Percentiles rank a stretch among this genome's conserved stretches.
Evolutionary conservation across 92 coral and sea anemone species (phyloP).

Genomic region (Isaurus tuberculatus): DNA sequence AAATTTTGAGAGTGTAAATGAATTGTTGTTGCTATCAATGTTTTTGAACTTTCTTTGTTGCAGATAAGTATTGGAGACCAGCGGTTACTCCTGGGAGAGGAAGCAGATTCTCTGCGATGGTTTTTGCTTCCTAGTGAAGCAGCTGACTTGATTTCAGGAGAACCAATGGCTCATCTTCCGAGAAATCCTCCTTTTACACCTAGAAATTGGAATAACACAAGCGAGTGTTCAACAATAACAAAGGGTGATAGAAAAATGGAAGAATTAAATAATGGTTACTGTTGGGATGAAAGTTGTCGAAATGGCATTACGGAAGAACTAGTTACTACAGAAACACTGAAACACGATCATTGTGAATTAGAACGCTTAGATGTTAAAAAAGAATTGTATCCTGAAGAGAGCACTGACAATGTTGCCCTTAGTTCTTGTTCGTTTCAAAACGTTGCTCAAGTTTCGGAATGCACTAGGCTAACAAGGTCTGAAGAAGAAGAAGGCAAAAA

Average conservation of each 20-base stretch:
- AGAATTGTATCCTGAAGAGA: not conserved
- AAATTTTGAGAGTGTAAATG: too few relatives aligned
- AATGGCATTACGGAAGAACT: not conserved
- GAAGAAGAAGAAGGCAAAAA: not conserved
- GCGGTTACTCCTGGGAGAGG: constrained; percentile 83
- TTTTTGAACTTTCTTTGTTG: not conserved
- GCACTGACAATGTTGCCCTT: not conserved
- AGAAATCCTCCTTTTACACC: constrained; percentile 85
- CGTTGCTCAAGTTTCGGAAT: not conserved
- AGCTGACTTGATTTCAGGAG: constrained; percentile 67
- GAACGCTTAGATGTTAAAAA: constrained; percentile 8
- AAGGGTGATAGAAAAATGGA: not conserved
- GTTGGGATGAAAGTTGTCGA: not conserved
- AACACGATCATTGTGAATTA: not conserved
- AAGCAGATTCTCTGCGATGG: constrained; percentile 89
- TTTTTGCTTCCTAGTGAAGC: constrained; percentile 97
- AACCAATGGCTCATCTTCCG: constrained; percentile 68
- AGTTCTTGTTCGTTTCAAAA: constrained; percentile 1
- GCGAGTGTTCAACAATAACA: not conserved
- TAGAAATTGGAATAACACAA: constrained; percentile 50
- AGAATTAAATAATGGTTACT: not conserved
- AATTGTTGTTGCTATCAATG: too few relatives aligned
- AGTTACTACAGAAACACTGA: not conserved
- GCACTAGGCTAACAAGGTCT: not conserved
- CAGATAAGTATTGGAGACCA: constrained; percentile 87